Evolutionary conservation across 2,888 invertebrate species (phyloP).

Genomic region (Exephanes ischioxanthus): DNA sequence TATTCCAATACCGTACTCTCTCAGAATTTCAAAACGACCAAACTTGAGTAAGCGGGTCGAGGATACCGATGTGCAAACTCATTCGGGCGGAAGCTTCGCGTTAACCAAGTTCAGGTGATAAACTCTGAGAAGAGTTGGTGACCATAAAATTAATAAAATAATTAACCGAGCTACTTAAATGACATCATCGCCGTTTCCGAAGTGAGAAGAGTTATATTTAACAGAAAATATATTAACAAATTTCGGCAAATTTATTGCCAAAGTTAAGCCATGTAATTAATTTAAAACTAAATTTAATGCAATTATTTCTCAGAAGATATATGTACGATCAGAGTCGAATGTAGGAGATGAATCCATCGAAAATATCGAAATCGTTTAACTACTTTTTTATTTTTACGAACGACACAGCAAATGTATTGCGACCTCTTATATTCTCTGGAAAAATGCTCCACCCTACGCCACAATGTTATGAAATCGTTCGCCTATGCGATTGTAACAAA

Average conservation of each 20-base stretch:
- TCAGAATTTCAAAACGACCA: constrained; percentile 39
- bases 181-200: background rate
- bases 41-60: constrained; percentile 7
- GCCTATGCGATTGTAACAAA: background rate
- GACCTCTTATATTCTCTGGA: no score
- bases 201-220: no score
- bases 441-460: no score
- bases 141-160: background rate
- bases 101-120: background rate
- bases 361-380: no score
- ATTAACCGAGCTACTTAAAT: background rate
- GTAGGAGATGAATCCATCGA: no score
- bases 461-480: background rate
- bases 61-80: constrained; percentile 7
- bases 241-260: background rate
- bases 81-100: background rate
- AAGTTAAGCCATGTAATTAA: no score
- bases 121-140: background rate
- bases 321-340: no score
- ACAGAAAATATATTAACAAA: no score
- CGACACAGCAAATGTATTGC: no score
- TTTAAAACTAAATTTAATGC: no score
- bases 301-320: no score
- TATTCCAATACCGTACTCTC: constrained; percentile 24
- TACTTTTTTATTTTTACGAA: no score